Evolutionary conservation across 2,113 vertebrate genomes (phyloP).

Genomic region (Phaetusa simplex): DNA sequence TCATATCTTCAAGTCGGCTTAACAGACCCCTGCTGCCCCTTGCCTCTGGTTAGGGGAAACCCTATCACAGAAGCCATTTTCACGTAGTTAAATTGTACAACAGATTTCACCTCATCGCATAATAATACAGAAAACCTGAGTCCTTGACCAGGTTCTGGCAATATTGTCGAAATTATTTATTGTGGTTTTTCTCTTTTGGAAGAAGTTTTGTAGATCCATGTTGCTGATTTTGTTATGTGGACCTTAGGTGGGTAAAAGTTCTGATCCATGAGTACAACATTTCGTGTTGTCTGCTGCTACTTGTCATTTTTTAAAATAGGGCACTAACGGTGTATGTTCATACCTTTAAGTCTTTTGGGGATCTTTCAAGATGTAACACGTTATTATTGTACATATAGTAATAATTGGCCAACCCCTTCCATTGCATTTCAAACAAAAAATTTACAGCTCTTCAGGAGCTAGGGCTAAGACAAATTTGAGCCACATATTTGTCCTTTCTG

Average conservation of each 20-base stretch:
- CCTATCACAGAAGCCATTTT: background rate
- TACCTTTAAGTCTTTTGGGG: background rate
- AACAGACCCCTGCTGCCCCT: background rate
- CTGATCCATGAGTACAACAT: background rate
- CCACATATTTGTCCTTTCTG: background rate
- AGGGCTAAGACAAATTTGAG: background rate
- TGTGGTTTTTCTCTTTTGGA: background rate
- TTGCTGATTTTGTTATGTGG: background rate
- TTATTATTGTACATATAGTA: background rate
- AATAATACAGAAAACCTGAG: background rate
- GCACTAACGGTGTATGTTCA: background rate
- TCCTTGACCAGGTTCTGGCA: background rate
- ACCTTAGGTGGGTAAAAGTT: background rate
- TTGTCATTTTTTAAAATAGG: background rate
- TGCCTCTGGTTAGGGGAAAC: background rate
- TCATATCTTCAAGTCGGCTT: background rate
- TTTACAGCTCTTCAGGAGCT: background rate
- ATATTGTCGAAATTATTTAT: background rate
- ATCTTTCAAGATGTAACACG: background rate
- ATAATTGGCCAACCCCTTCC: background rate
- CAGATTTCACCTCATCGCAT: background rate
- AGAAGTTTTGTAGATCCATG: background rate
- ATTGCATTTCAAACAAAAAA: background rate
- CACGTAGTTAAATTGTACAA: background rate
- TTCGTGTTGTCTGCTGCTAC: background rate